Conservation (phyloP, 1,140 invertebrate species). For the Steinernema feltiae region DNA sequence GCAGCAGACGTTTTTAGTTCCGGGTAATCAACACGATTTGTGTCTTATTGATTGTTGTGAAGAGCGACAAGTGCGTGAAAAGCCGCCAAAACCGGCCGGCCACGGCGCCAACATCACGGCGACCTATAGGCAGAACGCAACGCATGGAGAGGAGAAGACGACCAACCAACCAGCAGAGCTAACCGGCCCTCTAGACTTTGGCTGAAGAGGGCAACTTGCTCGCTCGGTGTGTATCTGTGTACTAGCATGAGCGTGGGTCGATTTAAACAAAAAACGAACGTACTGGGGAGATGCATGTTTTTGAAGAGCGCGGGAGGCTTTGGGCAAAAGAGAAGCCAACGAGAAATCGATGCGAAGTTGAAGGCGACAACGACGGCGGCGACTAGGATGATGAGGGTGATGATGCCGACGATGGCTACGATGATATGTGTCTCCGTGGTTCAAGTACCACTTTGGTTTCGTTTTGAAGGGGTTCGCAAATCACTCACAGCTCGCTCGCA, state of each 20-base stretch:
- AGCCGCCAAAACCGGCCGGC: too few species aligned
- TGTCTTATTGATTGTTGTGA: too few species aligned
- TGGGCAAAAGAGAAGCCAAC: background rate
- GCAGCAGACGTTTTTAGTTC: too few species aligned
- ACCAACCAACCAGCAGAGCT: too few species aligned
- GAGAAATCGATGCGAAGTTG: background rate
- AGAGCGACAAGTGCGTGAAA: too few species aligned
- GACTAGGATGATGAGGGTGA: background rate
- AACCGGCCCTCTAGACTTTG: too few species aligned
- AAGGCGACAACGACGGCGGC: background rate
- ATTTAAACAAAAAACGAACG: constrained; percentile 1
- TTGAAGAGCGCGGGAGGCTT: constrained; percentile 4
- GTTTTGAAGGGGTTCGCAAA: background rate
- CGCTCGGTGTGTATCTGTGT: background rate
- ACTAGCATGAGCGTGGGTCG: background rate
- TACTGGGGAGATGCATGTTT: constrained; percentile 14
- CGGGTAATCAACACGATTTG: too few species aligned
- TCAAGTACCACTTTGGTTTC: background rate
- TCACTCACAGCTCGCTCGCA: background rate
- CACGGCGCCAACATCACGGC: too few species aligned
- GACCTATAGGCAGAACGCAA: too few species aligned
- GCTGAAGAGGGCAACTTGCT: background rate
- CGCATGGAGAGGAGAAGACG: too few species aligned
- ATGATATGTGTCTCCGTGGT: background rate
- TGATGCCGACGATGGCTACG: background rate